Percentiles rank a stretch among this genome's conserved stretches.
Evolutionary conservation across 2,888 invertebrate species (phyloP).

Genomic region (Thalpophila matura): DNA sequence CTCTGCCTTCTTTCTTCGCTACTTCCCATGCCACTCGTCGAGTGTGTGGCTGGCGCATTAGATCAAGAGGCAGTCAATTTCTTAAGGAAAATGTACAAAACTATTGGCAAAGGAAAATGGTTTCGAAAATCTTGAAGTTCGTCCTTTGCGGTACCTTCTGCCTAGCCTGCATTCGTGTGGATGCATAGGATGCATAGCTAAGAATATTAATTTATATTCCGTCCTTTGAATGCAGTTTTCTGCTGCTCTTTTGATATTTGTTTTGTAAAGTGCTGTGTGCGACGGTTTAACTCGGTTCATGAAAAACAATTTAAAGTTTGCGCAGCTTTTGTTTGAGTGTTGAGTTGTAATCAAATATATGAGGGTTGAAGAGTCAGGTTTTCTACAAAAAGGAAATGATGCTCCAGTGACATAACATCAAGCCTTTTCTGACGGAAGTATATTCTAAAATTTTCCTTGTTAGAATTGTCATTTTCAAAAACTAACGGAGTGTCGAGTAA

Average conservation of each 20-base stretch:
- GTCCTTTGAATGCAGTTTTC: constrained; percentile 20
- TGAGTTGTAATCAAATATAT: not conserved
- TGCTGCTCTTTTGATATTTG: not conserved
- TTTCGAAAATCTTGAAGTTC: constrained; percentile 47
- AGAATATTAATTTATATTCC: constrained; percentile 47
- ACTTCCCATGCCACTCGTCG: too few species aligned
- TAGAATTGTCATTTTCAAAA: too few species aligned
- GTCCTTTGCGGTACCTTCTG: constrained; percentile 28
- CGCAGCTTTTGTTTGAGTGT: constrained; percentile 1
- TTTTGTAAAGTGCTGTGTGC: not conserved
- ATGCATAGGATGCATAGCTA: too few species aligned
- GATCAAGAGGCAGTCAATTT: too few species aligned
- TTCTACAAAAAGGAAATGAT: too few species aligned
- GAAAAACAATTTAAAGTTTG: constrained; percentile 25
- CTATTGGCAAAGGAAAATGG: constrained; percentile 47
- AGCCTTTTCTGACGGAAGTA: too few species aligned
- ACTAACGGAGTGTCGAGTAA: too few species aligned
- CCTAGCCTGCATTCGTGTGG: constrained; percentile 35
- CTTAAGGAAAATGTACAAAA: constrained; percentile 49
- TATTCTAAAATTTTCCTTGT: too few species aligned
- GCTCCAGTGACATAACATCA: too few species aligned
- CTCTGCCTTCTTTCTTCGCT: too few species aligned
- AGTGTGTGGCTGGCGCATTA: too few species aligned
- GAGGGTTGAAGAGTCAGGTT: too few species aligned
- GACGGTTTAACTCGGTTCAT: not conserved